Base-by-base conservation (phyloP, 2,797 vertebrate species). In the Rhabdophis nuchalis region DNA sequence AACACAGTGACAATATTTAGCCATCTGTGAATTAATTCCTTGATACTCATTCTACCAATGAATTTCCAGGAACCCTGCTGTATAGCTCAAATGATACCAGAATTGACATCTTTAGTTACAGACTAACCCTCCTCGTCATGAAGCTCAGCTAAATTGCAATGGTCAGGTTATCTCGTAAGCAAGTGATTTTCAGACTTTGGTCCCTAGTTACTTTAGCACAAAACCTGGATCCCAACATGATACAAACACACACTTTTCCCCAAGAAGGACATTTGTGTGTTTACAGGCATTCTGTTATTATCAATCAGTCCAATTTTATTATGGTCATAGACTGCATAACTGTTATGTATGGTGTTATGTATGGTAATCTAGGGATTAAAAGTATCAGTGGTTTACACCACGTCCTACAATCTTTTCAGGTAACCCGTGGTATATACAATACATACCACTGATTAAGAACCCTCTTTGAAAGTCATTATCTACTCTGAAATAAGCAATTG, bases 1-100 rank as follows among this genome's bases (percentile, higher is more conserved):
- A 0, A 53, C 56, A 29, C 0, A 6, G 95, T 94, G 92, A 90
- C 2, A 0, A 93, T 93, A 96, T 94, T 93, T 61, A 56, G 7
- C 0, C 29, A 82, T 16, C 60, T 92, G 85, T 91, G 93, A 94
- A 93, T 93, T 89, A 85, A 94, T 92, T 95, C 92, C 93, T 95
- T 95, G 93, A 95, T 64, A 87, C 68, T 85, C 85, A 93, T 90
- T 85, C 52, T 77, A 82, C 54, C 46, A 86, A 91, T 54, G 54
- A 91, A 10, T 92, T 93, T 85, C 93, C 92, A 93, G 52, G 4
- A 0, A 0, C 89, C 94, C 94, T 95, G 88, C 86, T 91, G 91
- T 88, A 92, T 53, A 88, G 36, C 60, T 82, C 68, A 91, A 88
- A 88, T 68, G 57, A 41, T 91, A 72, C 52, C 89, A 90, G 92